Evolutionary conservation across 2,113 vertebrate species (phyloP), one percentile per base, ranked within the genome.

Genomic region (Melospiza melodia): DNA sequence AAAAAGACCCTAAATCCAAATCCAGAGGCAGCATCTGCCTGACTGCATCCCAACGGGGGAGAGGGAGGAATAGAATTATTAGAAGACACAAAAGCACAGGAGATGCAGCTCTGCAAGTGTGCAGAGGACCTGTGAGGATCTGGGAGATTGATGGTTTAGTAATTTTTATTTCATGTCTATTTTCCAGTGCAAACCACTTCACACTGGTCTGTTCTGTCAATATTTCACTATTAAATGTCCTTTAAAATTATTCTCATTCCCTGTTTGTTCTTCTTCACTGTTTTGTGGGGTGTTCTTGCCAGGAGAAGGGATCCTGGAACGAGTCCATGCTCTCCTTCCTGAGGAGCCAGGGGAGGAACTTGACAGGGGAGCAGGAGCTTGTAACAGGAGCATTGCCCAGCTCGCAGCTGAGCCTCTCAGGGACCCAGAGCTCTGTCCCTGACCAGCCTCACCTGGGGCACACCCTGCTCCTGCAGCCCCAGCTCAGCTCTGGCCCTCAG

Each of bases 31-130:
- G 25, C 0, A 3, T 33, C 41, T 46, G 30, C 48, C 79, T 51
- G 66, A 10, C 59, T 49, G 31, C 57, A 22, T 51, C 30, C 31
- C 0, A 0, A 1, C 5, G 3, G 12, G 51, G 49, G 33, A 24
- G 43, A 57, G 41, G 33, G 54, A 73, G 55, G 41, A 74, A 57
- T 4, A 10, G 49, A 28, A 59, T 37, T n/a, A 31, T 28, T 19
- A 46, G 23, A 55, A 69, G 52, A 44, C 55, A 48, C 25, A 1
- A 83, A 54, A 62, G 22, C 30, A 46, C 7, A 31, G 69, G 55
- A 61, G 33, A 31, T 61, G 30, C 3, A 5, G 37, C 33, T 46
- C 55, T 57, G 44, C 41, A 65, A 41, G 18, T 2, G 28, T 12
- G 49, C 49, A 81, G 69, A 59, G 30, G 23, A 41, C 30, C 15